Conservation (phyloP, 1,140 invertebrate genomes). For the Drosophila lowei region DNA sequence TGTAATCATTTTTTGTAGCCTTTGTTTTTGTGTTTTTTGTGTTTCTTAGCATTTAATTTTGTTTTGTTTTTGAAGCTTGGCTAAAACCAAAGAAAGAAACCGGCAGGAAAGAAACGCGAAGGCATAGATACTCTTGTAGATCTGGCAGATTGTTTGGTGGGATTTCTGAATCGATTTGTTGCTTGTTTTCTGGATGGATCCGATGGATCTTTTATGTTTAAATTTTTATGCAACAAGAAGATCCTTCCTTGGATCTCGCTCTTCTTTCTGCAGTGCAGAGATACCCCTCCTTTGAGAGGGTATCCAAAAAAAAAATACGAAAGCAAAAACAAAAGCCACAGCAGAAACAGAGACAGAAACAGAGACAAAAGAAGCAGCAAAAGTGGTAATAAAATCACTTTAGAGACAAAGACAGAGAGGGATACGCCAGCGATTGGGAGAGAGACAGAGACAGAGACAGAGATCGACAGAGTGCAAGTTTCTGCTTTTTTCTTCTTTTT, state of each 20-base stretch:
- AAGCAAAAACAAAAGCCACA: slow-evolving; percentile 18
- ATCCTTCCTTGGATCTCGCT: no score
- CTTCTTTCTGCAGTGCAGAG: no score
- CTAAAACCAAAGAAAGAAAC: slow-evolving; percentile 36
- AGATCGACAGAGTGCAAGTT: slow-evolving; percentile 29
- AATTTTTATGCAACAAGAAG: no score
- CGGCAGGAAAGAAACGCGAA: slow-evolving; percentile 33
- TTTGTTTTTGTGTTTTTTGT: slow-evolving; percentile 12
- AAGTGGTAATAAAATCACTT: slow-evolving; percentile 69
- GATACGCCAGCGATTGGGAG: background rate
- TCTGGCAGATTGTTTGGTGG: no score
- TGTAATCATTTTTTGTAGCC: slow-evolving; percentile 59
- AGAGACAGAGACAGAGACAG: background rate
- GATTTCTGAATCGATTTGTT: no score
- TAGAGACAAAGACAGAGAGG: slow-evolving; percentile 19
- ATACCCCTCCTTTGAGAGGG: no score
- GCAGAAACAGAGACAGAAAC: slow-evolving; percentile 17
- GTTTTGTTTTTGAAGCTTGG: slow-evolving; percentile 66
- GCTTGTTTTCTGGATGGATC: no score
- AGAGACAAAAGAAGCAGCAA: slow-evolving; percentile 37
- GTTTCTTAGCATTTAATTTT: slow-evolving; percentile 63
- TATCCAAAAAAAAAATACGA: slow-evolving; percentile 21
- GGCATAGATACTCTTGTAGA: background rate
- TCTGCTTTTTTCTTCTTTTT: slow-evolving; percentile 53
- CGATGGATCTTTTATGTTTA: no score